phyloP scores from a whole-genome alignment of 1,140 invertebrate genomes.

The Rhizoglyphus robini region DNA sequence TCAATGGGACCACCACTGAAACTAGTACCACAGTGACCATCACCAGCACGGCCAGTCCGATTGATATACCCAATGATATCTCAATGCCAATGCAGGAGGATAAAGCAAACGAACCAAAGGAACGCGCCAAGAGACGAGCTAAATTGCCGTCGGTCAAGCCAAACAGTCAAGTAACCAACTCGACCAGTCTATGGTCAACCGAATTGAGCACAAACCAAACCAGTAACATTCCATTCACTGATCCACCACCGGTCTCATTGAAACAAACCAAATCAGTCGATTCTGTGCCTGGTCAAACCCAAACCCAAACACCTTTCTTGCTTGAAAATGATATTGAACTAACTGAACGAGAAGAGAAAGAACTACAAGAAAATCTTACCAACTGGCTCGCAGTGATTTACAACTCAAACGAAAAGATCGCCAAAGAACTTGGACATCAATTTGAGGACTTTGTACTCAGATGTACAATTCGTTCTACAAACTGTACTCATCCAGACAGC shows the following conservation, averaged over 20 bases:
- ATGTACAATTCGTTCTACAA: conserved; percentile 24
- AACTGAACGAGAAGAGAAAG: conserved; percentile 24
- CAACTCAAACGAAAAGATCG: conserved; percentile 20
- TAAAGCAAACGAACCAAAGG: not conserved
- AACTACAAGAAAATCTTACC: conserved; percentile 25
- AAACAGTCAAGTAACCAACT: too few relatives aligned
- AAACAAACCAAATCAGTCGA: too few relatives aligned
- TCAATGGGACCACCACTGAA: not conserved
- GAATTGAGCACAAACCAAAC: not conserved
- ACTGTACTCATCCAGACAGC: conserved; percentile 22
- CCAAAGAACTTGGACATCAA: conserved; percentile 22
- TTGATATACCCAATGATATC: not conserved
- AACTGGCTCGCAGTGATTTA: conserved; percentile 25
- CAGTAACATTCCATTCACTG: too few relatives aligned
- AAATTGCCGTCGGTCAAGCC: too few relatives aligned
- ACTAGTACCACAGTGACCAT: not conserved
- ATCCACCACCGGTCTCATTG: too few relatives aligned
- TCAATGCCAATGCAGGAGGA: not conserved
- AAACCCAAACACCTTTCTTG: not conserved
- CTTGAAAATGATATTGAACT: conserved; percentile 21
- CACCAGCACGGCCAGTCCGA: not conserved
- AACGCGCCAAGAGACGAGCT: too few relatives aligned
- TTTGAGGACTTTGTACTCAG: conserved; percentile 24
- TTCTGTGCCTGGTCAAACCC: too few relatives aligned
- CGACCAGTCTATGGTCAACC: too few relatives aligned